Evolutionary conservation across 2,888 invertebrate genomes (phyloP), one percentile per base, ranked within the genome.

Genomic region (Melolontha melolontha): DNA sequence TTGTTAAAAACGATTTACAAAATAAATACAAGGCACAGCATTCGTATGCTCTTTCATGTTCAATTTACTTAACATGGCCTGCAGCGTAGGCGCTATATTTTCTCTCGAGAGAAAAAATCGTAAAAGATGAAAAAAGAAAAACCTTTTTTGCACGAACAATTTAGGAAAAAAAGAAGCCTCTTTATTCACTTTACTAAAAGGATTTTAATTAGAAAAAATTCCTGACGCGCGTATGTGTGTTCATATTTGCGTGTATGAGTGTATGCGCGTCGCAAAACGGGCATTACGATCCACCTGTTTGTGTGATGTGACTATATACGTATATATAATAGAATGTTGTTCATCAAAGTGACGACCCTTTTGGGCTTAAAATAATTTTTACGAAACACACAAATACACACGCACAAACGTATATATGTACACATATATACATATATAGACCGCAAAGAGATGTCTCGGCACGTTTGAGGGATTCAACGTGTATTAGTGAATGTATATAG

Each of bases 301-400:
- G 59, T 62, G 29, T 49, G 59, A 34, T 34, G 27, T 62, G 44
- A 47, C 49, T 49, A 49, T 49, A 17, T 17, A 11, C 16, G 10
- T 17, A 47, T 17, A 14, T 62, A 44, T 47, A 62, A 47, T 40
- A 40, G 27, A 40, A 39, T 47, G 66, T 54, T 66, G 66, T 66
- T 68, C 71, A 71, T 71, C 71, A 71, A 71, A 71, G 71, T 47
- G 57, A 57, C 57, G 57, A 57, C 67, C 71, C 71, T 67, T 69
- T 71, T 71, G 67, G 67, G 66, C 71, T 69, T 66, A 66, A 70
- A 70, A 70, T 70, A 67, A 70, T 70, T 70, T 70, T 70, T 70
- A 57, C 57, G 57, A 67, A 70, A 67, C 66, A 62, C 69, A 44
- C 62, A 54, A 39, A 27, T 55, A 64, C 54, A 41, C 54, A 44